Evolutionary conservation across 2,888 invertebrate genomes (phyloP), one percentile per base, ranked within the genome.

Genomic region (Mimachlamys varia): DNA sequence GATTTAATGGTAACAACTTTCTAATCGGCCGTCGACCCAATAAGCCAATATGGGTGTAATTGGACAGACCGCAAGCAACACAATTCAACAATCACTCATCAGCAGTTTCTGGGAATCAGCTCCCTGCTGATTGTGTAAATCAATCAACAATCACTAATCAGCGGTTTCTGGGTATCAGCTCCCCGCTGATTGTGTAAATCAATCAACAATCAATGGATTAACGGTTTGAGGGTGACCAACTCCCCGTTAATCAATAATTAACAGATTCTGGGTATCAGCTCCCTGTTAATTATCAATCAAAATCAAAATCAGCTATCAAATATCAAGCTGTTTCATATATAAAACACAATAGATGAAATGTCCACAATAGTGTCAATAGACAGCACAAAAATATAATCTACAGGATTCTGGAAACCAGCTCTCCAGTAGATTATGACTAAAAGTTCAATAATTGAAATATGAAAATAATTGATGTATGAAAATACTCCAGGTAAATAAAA

Each of bases 291-390:
- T 58, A 58, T 58, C 58, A 22, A 58, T 2, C 58, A 58, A 58
- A 58, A n/a, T 58, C 22, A 19, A 58, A 58, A 58, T 22, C 58
- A 58, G 13, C 58, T 58, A 58, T 58, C 58, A 58, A 58, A 58
- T 58, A 58, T 58, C 13, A 58, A 58, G 58, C 58, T 58, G 58
- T 10, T 22, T 22, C 22, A 58, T 0, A 58, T 58, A 58, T 58
- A 58, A 58, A 58, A n/a, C n/a, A 58, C 58, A 58, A 58, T 53
- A 58, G n/a, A 58, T 58, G 58, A 58, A 58, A 58, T 58, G 58
- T 58, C 58, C 58, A 58, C n/a, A 58, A 58, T 58, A 58, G 22
- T 58, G 58, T 58, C 58, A 58, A 19, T n/a, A n/a, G 4, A 19
- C 19, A 58, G 19, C 58, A 58, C 58, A 4, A 58, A 19, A 58